Percentiles rank a stretch among this genome's conserved stretches.
phyloP scores from a whole-genome alignment of 1,140 invertebrate genomes.

The Trinorchestia longiramus region DNA sequence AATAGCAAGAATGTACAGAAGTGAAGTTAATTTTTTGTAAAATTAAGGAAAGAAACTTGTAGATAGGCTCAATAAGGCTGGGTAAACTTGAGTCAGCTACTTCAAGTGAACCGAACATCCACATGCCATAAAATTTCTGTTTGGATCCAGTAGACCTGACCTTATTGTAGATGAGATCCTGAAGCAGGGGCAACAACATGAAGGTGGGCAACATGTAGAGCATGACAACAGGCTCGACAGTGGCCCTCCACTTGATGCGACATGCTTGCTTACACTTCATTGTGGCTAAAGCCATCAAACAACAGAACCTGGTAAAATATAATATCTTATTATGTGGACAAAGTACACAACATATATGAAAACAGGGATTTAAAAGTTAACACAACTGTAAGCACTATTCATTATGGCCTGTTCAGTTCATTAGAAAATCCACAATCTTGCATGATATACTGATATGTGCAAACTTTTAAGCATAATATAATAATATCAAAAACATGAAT shows the following conservation, averaged over 20 bases:
- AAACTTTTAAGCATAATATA: no score
- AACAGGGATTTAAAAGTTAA: neutral
- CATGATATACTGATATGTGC: no score
- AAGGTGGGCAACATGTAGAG: constrained; percentile 28
- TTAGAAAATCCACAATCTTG: no score
- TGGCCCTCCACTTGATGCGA: neutral
- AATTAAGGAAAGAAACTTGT: no score
- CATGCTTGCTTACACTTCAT: neutral
- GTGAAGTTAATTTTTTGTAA: no score
- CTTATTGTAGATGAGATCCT: constrained; percentile 45
- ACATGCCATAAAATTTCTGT: no score
- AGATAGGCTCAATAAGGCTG: no score
- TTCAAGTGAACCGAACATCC: no score
- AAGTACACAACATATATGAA: neutral
- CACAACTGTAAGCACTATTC: neutral
- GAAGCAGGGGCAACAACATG: constrained; percentile 31
- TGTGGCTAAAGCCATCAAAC: neutral
- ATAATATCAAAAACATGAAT: no score
- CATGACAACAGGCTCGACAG: constrained; percentile 42
- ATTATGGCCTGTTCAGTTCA: neutral
- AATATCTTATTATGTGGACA: neutral
- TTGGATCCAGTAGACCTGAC: neutral
- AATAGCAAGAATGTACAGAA: no score
- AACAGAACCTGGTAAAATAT: neutral
- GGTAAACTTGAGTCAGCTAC: no score